Percentiles rank a stretch among this genome's conserved stretches.
phyloP scores from a whole-genome alignment of 2,113 vertebrate genomes.

The Salvelinus namaycush region DNA sequence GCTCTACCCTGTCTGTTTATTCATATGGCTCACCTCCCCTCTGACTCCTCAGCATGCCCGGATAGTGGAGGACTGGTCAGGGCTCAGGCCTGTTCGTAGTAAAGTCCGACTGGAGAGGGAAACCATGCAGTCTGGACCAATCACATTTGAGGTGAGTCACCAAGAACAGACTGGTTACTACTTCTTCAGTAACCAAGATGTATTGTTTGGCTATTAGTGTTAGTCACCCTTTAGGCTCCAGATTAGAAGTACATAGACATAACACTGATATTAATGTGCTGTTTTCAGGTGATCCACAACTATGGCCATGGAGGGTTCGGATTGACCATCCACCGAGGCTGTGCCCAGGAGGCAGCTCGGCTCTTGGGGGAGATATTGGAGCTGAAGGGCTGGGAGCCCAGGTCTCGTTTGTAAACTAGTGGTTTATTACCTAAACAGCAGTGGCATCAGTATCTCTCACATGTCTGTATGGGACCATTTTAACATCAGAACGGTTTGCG shows the following conservation, averaged over 20 bases:
- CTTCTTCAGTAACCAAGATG: background rate
- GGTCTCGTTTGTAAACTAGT: conserved; percentile 70
- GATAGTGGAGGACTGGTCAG: conserved; percentile 79
- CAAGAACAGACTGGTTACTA: background rate
- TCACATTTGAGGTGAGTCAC: conserved; percentile 73
- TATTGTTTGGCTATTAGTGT: background rate
- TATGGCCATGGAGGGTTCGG: conserved; percentile 93
- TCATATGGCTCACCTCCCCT: background rate
- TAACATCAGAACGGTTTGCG: background rate
- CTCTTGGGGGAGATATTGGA: conserved; percentile 82
- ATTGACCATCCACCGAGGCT: conserved; percentile 93
- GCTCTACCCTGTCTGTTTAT: background rate
- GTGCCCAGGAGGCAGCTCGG: conserved; percentile 83
- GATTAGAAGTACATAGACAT: background rate
- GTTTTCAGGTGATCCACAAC: conserved; percentile 91
- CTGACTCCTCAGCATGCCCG: conserved; percentile 75
- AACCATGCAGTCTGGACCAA: conserved; percentile 59
- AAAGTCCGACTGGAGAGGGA: conserved; percentile 85
- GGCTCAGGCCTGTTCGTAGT: conserved; percentile 83
- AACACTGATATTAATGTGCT: conserved; percentile 3
- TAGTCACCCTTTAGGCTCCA: background rate
- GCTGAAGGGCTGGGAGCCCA: conserved; percentile 62
- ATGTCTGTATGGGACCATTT: background rate
- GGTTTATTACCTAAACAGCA: no score
- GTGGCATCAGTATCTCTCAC: background rate